These are phyloP conservation scores for Trachelus stipa DNA, from an alignment of 2,888 invertebrate species.

Conservation along the genomic window DNA sequence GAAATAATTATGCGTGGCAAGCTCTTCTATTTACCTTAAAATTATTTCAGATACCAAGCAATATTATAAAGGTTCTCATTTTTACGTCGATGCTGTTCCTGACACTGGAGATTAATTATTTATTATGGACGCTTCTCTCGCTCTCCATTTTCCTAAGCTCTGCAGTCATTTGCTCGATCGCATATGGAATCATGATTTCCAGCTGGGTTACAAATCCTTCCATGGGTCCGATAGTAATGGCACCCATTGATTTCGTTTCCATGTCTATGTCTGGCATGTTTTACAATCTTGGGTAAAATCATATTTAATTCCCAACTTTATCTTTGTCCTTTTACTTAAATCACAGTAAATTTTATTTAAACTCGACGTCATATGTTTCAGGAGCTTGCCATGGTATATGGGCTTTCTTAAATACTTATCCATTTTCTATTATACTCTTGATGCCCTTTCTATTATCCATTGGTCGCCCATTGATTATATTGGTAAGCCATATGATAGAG, in stretches of 20 bases:
- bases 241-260: conserved; percentile 67
- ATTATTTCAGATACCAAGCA: conserved; percentile 39
- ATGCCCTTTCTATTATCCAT: conserved; percentile 69
- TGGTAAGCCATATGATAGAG: conserved; percentile 56
- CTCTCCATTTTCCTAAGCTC: conserved; percentile 28
- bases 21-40: background rate
- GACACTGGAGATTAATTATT: conserved; percentile 25
- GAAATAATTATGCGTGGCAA: background rate
- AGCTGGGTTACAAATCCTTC: conserved; percentile 67
- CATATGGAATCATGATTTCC: conserved; percentile 68
- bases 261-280: conserved; percentile 69
- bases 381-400: conserved; percentile 67
- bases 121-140: conserved; percentile 18
- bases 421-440: conserved; percentile 70
- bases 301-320: no score
- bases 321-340: no score
- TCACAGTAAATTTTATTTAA: no score
- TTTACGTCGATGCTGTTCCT: conserved; percentile 36
- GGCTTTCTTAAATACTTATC: conserved; percentile 68
- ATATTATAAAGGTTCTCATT: conserved; percentile 33
- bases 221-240: conserved; percentile 68
- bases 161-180: conserved; percentile 35
- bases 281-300: conserved; percentile 45
- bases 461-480: conserved; percentile 69
- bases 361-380: conserved; percentile 24